Evolutionary conservation across 2,797 vertebrate genomes (phyloP), one percentile per base, ranked within the genome.

Genomic region (Buceros bicornis): DNA sequence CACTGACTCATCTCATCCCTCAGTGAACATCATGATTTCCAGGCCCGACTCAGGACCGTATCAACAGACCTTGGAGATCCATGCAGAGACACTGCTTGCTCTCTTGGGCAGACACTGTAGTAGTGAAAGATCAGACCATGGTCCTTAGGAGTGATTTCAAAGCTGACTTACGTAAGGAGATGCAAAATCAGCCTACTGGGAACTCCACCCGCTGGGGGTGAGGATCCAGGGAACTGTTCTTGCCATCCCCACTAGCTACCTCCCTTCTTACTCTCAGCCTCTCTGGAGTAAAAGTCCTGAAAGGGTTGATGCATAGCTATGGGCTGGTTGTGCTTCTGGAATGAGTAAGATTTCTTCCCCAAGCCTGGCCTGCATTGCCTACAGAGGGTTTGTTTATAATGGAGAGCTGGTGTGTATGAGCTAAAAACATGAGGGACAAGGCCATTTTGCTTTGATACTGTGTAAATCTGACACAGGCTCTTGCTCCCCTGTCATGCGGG

Each of bases 271-370:
- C 10, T 0, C 67, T 92, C 90, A 93, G 88, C 91, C 80, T 95
- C 67, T 62, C 31, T 64, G 56, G 80, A 35, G 74, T 22, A 69
- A 77, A 91, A 91, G 82, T 93, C 54, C 94, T 92, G 81, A 93
- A 87, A 87, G 78, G 82, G 83, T 71, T 93, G 93, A 91, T 96
- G 86, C 91, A 93, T 89, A 94, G 85, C 90, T 95, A 89, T 50
- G 54, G 83, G 91, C 95, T 91, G 70, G 72, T 91, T 95, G 91
- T 96, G 92, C 89, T 95, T 93, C 81, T 87, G 94, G 82, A 91
- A 90, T 84, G 83, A 90, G 84, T 81, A 94, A 81, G 62, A 61
- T 82, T 89, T 93, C 87, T 67, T 72, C 67, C 61, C 65, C 65
- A 89, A 57, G 90, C 64, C 65, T 89, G 81, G 90, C 78, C 90